Evolutionary conservation across 2,888 invertebrate genomes (phyloP), one percentile per base, ranked within the genome.

Genomic region (Nineta flava): DNA sequence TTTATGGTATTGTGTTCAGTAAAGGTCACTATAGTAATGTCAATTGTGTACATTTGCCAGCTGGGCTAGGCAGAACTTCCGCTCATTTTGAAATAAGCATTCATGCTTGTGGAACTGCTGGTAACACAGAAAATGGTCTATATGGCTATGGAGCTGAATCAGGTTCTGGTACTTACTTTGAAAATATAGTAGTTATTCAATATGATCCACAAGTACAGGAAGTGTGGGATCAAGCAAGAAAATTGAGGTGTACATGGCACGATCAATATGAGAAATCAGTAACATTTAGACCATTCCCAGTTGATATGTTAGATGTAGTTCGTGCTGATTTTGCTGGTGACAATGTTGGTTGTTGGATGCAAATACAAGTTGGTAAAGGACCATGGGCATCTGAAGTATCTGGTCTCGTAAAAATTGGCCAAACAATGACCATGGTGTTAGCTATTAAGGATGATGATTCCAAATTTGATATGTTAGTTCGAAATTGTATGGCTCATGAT

Each of bases 291-390:
- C 92, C 93, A 0, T 93, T 93, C 78, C 91, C 92, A 1, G 93
- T 94, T 1, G 93, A 93, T 63, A 93, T 92, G 91, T 62, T 93
- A 49, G 92, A 93, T 64, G 92, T 93, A 4, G 91, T 93, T n/a
- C 71, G 91, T 48, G 92, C 93, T 3, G 92, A 93, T 60, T 94
- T 94, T 57, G 91, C 92, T 51, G 93, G 93, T 1, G 93, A 94
- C 60, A 94, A 94, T 61, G 91, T 93, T 2, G 92, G 92, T 15
- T 93, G 93, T 68, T 94, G 93, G 93, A 93, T 94, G 93, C 92
- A 93, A 64, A 93, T 94, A 56, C 93, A 94, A 72, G 90, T 91
- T 3, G 92, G 91, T 40, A 91, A 90, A 63, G 91, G 92, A 17
- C 93, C 93, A 0, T 94, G 93, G 92, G 92, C 93, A 9, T 90